Evolutionary conservation across 92 coral and sea anemone species (phyloP).

Genomic region (Isaurus tuberculatus): DNA sequence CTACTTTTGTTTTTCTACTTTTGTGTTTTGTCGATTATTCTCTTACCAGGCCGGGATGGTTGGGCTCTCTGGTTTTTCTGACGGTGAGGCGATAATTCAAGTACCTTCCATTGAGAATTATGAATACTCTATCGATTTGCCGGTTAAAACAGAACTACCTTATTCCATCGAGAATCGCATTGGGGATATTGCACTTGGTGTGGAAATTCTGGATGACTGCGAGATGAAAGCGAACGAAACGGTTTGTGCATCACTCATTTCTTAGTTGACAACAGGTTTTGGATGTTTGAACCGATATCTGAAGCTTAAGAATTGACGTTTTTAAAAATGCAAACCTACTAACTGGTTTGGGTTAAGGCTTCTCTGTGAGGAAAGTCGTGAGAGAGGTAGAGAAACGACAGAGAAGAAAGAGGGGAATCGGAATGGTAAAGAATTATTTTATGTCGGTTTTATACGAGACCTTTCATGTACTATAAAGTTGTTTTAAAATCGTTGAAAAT

Average conservation of each 20-base stretch:
- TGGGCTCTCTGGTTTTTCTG: conserved; percentile 27
- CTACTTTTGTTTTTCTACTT: background rate
- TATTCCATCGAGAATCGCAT: conserved; percentile 29
- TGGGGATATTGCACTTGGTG: conserved; percentile 40
- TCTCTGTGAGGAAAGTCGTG: too few species aligned
- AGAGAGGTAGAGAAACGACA: too few species aligned
- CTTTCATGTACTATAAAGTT: too few species aligned
- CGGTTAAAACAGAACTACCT: conserved; percentile 35
- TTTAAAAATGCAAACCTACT: too few species aligned
- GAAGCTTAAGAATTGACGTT: too few species aligned
- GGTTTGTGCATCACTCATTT: conserved; percentile 3
- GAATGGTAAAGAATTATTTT: too few species aligned
- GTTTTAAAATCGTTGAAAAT: too few species aligned
- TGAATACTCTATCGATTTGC: conserved; percentile 30
- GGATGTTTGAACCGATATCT: too few species aligned
- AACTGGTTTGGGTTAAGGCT: too few species aligned
- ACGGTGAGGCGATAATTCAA: conserved; percentile 34
- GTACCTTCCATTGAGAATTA: conserved; percentile 39
- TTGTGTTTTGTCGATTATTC: background rate
- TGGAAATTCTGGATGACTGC: conserved; percentile 39
- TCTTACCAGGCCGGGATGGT: conserved; percentile 37
- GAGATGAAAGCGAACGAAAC: conserved; percentile 39
- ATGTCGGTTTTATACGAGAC: too few species aligned
- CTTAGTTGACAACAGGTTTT: too few species aligned
- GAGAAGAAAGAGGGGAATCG: too few species aligned